Evolutionary conservation across 2,797 vertebrate genomes (phyloP).

Genomic region (Pseudochaenichthys georgianus): DNA sequence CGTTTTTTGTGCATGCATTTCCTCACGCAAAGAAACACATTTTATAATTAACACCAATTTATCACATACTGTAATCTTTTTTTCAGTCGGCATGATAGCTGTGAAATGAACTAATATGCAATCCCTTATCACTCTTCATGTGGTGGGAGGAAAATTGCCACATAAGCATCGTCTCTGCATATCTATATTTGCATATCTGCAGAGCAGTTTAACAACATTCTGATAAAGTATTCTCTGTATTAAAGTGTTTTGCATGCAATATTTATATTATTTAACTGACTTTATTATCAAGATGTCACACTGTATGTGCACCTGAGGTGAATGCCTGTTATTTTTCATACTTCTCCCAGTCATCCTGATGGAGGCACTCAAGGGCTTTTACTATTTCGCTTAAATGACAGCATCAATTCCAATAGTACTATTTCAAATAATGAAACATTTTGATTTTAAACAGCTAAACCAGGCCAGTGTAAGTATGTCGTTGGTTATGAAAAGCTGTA

Average conservation of each 20-base stretch:
- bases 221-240: too few species aligned
- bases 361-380: slow-evolving; percentile 69
- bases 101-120: background rate
- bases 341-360: slow-evolving; percentile 54
- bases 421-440: slow-evolving; percentile 28
- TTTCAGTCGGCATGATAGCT: background rate
- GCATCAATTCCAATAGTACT: slow-evolving; percentile 3
- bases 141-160: background rate
- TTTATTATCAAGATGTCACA: slow-evolving; percentile 19
- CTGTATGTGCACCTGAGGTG: slow-evolving; percentile 5
- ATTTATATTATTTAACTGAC: background rate
- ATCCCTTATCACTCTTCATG: background rate
- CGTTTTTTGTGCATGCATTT: background rate
- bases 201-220: too few species aligned
- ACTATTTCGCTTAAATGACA: slow-evolving; percentile 12
- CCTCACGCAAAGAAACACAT: background rate
- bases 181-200: background rate
- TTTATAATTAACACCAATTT: background rate
- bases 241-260: too few species aligned
- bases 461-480: background rate
- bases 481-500: slow-evolving; percentile 34
- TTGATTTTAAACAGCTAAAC: slow-evolving; percentile 29
- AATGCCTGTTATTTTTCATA: slow-evolving; percentile 22
- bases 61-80: background rate
- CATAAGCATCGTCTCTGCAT: background rate